Conservation (phyloP, 2,888 invertebrate species). For the Morpho deidamia region DNA sequence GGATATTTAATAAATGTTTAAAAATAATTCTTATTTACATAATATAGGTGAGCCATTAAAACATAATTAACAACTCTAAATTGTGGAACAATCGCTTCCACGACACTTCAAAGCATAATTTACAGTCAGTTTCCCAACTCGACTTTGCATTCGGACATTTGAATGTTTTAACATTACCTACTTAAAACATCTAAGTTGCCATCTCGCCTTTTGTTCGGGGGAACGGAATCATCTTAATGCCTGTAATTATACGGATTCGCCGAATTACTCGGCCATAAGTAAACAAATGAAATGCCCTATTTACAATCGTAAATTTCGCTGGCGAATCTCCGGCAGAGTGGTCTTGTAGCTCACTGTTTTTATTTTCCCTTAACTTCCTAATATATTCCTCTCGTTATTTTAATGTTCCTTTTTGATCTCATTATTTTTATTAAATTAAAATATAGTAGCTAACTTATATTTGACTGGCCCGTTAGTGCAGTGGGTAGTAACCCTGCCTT, state of each 20-base stretch:
- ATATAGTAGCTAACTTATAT: too few relatives aligned
- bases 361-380: constrained; percentile 10
- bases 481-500: too few relatives aligned
- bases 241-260: constrained; percentile 76
- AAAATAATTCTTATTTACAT: too few relatives aligned
- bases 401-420: neutral
- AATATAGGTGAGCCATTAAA: neutral
- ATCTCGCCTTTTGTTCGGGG: constrained; percentile 43
- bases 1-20: too few relatives aligned
- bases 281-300: constrained; percentile 72
- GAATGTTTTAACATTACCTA: constrained; percentile 70
- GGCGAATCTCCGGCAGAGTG: constrained; percentile 27
- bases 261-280: constrained; percentile 77
- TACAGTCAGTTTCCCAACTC: constrained; percentile 57
- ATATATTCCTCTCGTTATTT: constrained; percentile 1
- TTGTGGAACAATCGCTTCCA: constrained; percentile 2
- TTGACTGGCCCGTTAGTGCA: too few relatives aligned
- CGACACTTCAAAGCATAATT: constrained; percentile 42
- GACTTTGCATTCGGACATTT: constrained; percentile 56
- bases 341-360: constrained; percentile 8
- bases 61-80: neutral
- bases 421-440: too few relatives aligned
- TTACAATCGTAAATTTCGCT: constrained; percentile 72
- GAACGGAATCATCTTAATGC: constrained; percentile 75
- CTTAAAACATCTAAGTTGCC: constrained; percentile 46